These are phyloP conservation scores for Latrodectus elegans DNA, from an alignment of 2,888 invertebrate genomes.

Conservation along the genomic window DNA sequence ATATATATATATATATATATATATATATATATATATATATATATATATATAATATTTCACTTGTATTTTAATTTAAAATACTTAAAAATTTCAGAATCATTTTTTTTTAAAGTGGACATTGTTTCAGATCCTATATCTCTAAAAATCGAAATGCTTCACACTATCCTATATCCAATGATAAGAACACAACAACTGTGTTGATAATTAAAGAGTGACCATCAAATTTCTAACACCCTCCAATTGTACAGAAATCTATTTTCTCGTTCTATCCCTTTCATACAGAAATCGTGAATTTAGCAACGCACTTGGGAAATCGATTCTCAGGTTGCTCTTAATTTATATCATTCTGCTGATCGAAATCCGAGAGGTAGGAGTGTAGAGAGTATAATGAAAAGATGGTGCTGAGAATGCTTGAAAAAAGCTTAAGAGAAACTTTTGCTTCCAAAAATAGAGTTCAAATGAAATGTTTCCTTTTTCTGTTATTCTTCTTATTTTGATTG, in stretches of 20 bases:
- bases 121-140: too few species aligned
- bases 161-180: too few species aligned
- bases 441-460: neutral
- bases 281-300: neutral
- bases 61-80: too few species aligned
- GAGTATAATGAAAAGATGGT: conserved; percentile 32
- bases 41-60: neutral
- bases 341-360: conserved; percentile 33
- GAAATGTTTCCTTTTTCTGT: neutral
- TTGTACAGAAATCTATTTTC: neutral
- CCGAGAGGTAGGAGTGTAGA: conserved; percentile 2
- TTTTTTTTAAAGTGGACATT: too few species aligned
- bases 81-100: too few species aligned
- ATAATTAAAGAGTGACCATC: too few species aligned
- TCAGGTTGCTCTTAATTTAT: conserved; percentile 37
- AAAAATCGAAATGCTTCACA: too few species aligned
- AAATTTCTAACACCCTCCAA: neutral
- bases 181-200: too few species aligned
- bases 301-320: conserved; percentile 12
- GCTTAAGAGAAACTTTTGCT: neutral
- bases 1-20: too few species aligned
- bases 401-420: neutral
- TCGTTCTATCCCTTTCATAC: neutral
- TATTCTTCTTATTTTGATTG: neutral
- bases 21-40: neutral